Evolutionary conservation across 2,888 invertebrate species (phyloP).

Genomic region (Aproaerema taeniolella): DNA sequence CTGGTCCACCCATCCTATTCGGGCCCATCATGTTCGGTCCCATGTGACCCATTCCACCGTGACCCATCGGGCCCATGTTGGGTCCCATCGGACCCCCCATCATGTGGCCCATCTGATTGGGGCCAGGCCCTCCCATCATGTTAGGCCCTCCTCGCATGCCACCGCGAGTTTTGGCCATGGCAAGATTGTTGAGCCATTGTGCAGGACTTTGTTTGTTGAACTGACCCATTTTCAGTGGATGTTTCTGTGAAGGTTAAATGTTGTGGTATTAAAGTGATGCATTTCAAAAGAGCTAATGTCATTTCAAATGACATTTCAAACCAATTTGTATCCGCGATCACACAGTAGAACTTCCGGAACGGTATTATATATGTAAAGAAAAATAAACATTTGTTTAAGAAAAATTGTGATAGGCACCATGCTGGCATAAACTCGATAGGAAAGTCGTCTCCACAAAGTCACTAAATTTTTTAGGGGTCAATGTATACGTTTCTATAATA

Average conservation of each 20-base stretch:
- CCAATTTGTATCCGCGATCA: too few relatives aligned
- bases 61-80: constrained; percentile 68
- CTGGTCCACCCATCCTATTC: constrained; percentile 62
- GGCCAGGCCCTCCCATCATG: constrained; percentile 73
- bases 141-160: constrained; percentile 75
- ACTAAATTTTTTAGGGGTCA: too few relatives aligned
- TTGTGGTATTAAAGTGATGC: too few relatives aligned
- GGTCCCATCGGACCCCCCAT: constrained; percentile 72
- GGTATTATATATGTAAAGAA: too few relatives aligned
- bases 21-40: constrained; percentile 73
- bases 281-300: too few relatives aligned
- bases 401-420: too few relatives aligned
- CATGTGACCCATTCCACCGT: constrained; percentile 67
- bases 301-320: too few relatives aligned
- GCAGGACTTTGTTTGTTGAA: constrained; percentile 90
- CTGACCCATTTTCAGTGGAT: constrained; percentile 92
- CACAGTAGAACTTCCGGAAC: too few relatives aligned
- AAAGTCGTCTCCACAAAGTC: too few relatives aligned
- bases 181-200: constrained; percentile 87
- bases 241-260: constrained; percentile 81
- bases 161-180: constrained; percentile 85
- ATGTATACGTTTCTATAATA: too few relatives aligned
- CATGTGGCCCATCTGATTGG: constrained; percentile 70
- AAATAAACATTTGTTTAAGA: too few relatives aligned
- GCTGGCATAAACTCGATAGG: too few relatives aligned